A percentile compares a stretch with the other conserved stretches of the same genome.
Evolutionary conservation across 2,797 vertebrate genomes (phyloP).

Genomic region (Poeciliopsis turneri): DNA sequence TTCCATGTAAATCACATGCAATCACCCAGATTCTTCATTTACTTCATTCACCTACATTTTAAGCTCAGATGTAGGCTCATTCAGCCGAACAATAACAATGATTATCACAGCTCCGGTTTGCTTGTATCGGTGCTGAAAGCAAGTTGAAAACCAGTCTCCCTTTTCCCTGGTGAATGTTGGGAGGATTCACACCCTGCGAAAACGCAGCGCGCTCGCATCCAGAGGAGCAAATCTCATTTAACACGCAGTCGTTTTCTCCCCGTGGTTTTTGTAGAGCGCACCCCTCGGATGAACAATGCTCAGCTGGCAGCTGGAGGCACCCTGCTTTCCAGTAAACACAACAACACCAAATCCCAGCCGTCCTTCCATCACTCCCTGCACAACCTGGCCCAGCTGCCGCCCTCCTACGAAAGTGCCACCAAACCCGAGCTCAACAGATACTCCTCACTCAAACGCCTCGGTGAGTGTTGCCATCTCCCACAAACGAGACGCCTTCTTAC

Average conservation of each 20-base stretch:
- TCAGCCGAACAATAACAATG: constrained; percentile 61
- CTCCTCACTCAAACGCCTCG: constrained; percentile 90
- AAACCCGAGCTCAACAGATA: constrained; percentile 92
- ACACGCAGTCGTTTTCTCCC: constrained; percentile 60
- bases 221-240: constrained; percentile 75
- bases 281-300: constrained; percentile 84
- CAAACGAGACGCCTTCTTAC: constrained; percentile 14
- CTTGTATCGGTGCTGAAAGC: constrained; percentile 48
- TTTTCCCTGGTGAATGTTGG: constrained; percentile 42
- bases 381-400: constrained; percentile 92
- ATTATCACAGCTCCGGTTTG: constrained; percentile 51
- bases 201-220: constrained; percentile 32
- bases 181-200: constrained; percentile 50
- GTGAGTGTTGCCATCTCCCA: constrained; percentile 69
- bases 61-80: constrained; percentile 53
- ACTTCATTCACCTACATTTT: constrained; percentile 56
- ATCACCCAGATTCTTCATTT: constrained; percentile 60
- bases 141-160: constrained; percentile 41
- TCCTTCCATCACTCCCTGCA: constrained; percentile 92
- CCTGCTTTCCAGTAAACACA: constrained; percentile 87
- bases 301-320: constrained; percentile 85
- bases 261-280: constrained; percentile 77
- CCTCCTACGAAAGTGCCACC: constrained; percentile 90
- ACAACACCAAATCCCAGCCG: constrained; percentile 86
- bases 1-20: constrained; percentile 54